A percentile compares a stretch with the other conserved stretches of the same genome.
These are phyloP conservation scores for Rhopalosiphum padi DNA, from an alignment of 1,140 invertebrate species.

Conservation along the genomic window DNA sequence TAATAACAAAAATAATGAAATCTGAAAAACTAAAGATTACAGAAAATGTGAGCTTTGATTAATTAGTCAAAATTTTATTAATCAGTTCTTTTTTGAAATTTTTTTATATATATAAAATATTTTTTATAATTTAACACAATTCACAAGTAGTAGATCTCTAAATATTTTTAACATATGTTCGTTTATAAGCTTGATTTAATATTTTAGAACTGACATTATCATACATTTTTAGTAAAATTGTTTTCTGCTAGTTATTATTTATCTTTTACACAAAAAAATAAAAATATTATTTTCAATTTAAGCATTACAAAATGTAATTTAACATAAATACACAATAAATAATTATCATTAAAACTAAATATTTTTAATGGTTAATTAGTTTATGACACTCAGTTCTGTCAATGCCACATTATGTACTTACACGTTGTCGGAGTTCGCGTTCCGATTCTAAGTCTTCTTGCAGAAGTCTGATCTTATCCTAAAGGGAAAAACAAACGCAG, in stretches of 20 bases:
- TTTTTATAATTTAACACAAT: neutral
- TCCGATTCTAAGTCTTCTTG: slow-evolving; percentile 97
- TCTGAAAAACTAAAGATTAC: neutral
- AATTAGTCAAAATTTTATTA: too few species aligned
- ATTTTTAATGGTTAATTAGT: neutral
- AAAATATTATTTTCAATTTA: neutral
- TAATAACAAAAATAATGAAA: neutral
- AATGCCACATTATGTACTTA: slow-evolving; percentile 68
- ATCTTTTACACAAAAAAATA: neutral
- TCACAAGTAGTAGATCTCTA: neutral
- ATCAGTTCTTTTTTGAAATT: neutral
- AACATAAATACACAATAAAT: neutral
- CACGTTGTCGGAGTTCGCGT: slow-evolving; percentile 95
- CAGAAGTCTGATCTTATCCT: slow-evolving; percentile 97
- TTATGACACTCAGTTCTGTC: neutral
- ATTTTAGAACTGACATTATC: neutral
- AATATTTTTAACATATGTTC: neutral
- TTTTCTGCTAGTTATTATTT: neutral
- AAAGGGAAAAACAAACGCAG: slow-evolving; percentile 66
- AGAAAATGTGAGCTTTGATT: neutral
- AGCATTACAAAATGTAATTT: neutral
- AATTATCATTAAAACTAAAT: neutral
- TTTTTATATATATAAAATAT: neutral
- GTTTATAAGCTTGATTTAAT: neutral
- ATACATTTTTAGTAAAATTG: neutral